These are phyloP conservation scores for Hoplodrina ambigua DNA, from an alignment of 2,888 invertebrate genomes.

Conservation along the genomic window DNA sequence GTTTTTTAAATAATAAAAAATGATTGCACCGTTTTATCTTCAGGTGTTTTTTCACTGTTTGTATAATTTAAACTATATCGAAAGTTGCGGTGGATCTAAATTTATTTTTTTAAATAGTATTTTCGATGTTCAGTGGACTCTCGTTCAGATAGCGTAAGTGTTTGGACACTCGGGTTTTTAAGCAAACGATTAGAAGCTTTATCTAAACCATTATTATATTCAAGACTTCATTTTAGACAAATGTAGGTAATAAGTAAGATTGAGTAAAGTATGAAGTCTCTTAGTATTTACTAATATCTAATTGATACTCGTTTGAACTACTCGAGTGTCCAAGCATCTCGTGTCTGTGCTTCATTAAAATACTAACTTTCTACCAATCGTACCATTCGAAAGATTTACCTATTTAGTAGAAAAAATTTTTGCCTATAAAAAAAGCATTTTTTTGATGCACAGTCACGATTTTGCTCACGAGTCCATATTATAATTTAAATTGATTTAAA, in stretches of 20 bases:
- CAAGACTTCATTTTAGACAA: slow-evolving; percentile 59
- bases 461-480: slow-evolving; percentile 43
- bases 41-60: slow-evolving; percentile 73
- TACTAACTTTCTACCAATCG: slow-evolving; percentile 26
- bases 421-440: background rate
- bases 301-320: slow-evolving; percentile 50
- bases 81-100: slow-evolving; percentile 77
- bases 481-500: slow-evolving; percentile 82
- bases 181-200: slow-evolving; percentile 56
- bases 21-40: slow-evolving; percentile 82
- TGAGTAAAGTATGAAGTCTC: slow-evolving; percentile 55
- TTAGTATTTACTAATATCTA: slow-evolving; percentile 40
- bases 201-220: slow-evolving; percentile 51
- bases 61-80: slow-evolving; percentile 67
- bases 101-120: slow-evolving; percentile 80
- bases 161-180: slow-evolving; percentile 50
- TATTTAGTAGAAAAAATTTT: slow-evolving; percentile 43
- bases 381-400: slow-evolving; percentile 22
- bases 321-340: slow-evolving; percentile 42
- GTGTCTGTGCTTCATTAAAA: slow-evolving; percentile 48
- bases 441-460: slow-evolving; percentile 45
- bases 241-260: slow-evolving; percentile 42
- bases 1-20: slow-evolving; percentile 75
- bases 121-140: slow-evolving; percentile 57
- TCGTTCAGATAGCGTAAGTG: slow-evolving; percentile 42